Conservation (phyloP, 2,113 vertebrate species). For the Catagonus wagneri region DNA sequence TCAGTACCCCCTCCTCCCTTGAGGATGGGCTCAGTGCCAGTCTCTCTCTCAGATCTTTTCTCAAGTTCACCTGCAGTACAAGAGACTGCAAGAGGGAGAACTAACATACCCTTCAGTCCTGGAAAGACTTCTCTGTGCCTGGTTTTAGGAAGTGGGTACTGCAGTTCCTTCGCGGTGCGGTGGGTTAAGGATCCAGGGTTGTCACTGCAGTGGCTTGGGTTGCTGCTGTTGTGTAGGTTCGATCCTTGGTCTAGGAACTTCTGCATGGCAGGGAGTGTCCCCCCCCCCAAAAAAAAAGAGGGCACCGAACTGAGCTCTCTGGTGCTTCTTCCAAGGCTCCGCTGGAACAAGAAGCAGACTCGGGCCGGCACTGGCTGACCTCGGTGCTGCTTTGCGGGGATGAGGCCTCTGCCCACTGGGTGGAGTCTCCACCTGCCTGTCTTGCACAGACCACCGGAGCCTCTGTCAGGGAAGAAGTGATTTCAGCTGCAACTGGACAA, state of each 20-base stretch:
- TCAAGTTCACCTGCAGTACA: background rate
- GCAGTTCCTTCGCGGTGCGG: no score
- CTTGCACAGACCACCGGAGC: background rate
- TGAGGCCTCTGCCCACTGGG: background rate
- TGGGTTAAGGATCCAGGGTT: no score
- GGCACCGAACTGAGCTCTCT: background rate
- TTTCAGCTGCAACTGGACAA: background rate
- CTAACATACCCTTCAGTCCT: background rate
- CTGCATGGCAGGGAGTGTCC: no score
- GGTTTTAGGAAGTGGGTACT: background rate
- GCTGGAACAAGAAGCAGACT: background rate
- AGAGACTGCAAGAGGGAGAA: background rate
- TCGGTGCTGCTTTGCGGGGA: background rate
- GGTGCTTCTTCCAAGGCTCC: background rate
- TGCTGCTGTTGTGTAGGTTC: no score
- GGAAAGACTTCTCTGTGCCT: background rate
- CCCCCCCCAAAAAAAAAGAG: background rate
- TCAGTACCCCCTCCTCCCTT: background rate
- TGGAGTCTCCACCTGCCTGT: background rate
- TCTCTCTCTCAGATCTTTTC: background rate
- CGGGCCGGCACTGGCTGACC: background rate
- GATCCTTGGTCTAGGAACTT: no score
- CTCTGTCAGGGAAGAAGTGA: background rate
- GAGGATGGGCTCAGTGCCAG: background rate
- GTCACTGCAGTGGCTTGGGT: no score